phyloP scores from a whole-genome alignment of 2,113 vertebrate genomes.

The Antechinus stuartii region DNA sequence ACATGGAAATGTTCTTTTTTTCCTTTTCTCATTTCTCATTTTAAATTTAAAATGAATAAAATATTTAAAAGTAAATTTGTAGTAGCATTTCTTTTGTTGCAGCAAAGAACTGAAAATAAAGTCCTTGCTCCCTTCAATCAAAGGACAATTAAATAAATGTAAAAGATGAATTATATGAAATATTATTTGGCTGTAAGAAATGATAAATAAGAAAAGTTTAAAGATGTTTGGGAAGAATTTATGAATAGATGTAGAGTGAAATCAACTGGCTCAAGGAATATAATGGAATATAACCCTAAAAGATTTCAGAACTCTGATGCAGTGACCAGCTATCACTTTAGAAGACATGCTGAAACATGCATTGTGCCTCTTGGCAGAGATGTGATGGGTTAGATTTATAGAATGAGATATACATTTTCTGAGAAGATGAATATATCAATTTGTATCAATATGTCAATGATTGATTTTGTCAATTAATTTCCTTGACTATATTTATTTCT shows the following conservation, averaged over 20 bases:
- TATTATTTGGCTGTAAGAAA: background rate
- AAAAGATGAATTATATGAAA: background rate
- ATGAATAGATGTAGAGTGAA: background rate
- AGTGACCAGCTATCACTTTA: background rate
- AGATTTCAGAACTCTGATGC: background rate
- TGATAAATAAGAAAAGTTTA: background rate
- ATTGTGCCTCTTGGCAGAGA: background rate
- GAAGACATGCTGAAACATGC: background rate
- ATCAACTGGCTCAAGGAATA: background rate
- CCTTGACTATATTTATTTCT: background rate
- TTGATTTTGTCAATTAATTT: background rate
- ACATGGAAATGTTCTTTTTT: background rate
- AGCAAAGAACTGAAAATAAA: background rate
- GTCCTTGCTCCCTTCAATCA: background rate
- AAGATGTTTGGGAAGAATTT: background rate
- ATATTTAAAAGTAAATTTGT: background rate
- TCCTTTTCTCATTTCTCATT: background rate
- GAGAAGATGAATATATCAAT: background rate
- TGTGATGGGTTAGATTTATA: background rate
- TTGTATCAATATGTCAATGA: background rate
- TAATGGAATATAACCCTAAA: background rate
- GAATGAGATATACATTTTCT: background rate
- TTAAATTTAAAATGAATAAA: background rate
- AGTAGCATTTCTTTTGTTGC: background rate
- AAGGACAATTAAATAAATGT: background rate